phyloP scores from a whole-genome alignment of 1,140 invertebrate genomes.

The Brachionus sp. region DNA sequence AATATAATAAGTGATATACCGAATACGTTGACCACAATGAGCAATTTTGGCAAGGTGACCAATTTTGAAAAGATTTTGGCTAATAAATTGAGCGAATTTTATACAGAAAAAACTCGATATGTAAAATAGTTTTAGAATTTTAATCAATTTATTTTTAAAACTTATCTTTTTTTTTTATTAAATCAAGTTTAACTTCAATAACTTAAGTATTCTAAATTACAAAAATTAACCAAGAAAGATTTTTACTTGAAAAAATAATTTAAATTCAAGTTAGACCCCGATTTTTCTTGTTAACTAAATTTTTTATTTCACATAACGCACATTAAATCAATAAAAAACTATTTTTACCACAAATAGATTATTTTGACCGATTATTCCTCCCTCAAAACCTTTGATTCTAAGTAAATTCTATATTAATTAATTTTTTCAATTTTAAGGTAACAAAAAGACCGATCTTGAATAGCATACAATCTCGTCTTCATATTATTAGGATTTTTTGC shows the following conservation, averaged over 20 bases:
- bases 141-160: background rate
- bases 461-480: too few relatives aligned
- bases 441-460: too few relatives aligned
- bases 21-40: conserved; percentile 26
- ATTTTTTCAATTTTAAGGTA: too few relatives aligned
- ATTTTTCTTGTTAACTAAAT: background rate
- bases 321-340: background rate
- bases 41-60: background rate
- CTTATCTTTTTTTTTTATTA: background rate
- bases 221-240: background rate
- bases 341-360: background rate
- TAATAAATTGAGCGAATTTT: conserved; percentile 41
- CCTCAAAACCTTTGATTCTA: background rate
- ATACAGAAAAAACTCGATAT: conserved; percentile 32
- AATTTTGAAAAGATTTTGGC: conserved; percentile 22
- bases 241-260: background rate
- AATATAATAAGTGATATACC: conserved; percentile 37
- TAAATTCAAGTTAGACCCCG: background rate
- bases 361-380: background rate
- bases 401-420: too few relatives aligned
- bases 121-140: conserved; percentile 7
- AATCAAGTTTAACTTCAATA: conserved; percentile 1
- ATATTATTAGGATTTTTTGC: too few relatives aligned
- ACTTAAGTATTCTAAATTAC: background rate
- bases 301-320: background rate